Conservation (phyloP, 2,888 invertebrate genomes). For the Xestia sexstrigata region DNA sequence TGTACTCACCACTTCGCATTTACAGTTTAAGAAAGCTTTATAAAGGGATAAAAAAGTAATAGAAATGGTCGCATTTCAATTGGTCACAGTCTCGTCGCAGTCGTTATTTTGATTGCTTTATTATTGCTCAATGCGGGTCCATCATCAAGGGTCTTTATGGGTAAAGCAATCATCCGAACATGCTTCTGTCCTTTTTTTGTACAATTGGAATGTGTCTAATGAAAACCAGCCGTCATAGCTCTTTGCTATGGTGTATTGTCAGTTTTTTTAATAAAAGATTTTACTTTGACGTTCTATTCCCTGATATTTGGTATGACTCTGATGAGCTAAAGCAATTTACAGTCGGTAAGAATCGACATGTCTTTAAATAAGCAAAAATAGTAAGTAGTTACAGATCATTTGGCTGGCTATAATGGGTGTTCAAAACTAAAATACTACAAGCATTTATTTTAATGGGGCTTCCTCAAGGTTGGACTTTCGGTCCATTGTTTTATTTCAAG, state of each 20-base stretch:
- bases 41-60: constrained; percentile 24
- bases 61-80: constrained; percentile 38
- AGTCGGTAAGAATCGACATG: neutral
- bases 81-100: constrained; percentile 18
- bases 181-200: constrained; percentile 18
- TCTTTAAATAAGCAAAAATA: neutral
- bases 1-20: neutral
- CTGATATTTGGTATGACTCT: neutral
- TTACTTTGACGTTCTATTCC: constrained; percentile 14
- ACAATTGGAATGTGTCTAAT: constrained; percentile 22
- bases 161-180: constrained; percentile 22
- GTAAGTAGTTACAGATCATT: constrained; percentile 14
- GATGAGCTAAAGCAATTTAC: neutral
- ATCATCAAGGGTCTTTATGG: constrained; percentile 25
- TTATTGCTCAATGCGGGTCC: constrained; percentile 41
- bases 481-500: constrained; percentile 64
- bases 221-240: neutral
- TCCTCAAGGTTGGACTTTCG: constrained; percentile 64
- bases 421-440: constrained; percentile 2
- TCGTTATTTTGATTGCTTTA: constrained; percentile 48
- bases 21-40: constrained; percentile 20
- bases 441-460: constrained; percentile 54
- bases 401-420: neutral
- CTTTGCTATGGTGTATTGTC: neutral
- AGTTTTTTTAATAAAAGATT: neutral